Evolutionary conservation across 2,888 invertebrate species (phyloP).

Genomic region (Apamea epomidion): DNA sequence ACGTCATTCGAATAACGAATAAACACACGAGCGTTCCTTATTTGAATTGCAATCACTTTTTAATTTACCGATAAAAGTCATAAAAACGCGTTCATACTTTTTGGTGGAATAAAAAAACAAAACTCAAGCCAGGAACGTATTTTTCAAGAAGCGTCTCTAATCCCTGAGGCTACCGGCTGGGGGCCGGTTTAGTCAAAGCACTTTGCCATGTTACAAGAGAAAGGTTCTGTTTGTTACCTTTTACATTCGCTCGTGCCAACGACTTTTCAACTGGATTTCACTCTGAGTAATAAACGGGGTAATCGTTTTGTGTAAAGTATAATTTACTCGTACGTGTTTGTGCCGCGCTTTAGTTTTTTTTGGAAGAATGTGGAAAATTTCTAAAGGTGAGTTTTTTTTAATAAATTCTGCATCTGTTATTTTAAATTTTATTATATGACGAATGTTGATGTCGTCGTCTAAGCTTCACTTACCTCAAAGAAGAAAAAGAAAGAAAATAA

Average conservation of each 20-base stretch:
- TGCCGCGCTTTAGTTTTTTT: not conserved
- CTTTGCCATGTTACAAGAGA: constrained; percentile 58
- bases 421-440: not conserved
- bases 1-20: constrained; percentile 35
- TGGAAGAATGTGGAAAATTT: not conserved
- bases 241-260: constrained; percentile 63
- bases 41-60: constrained; percentile 36
- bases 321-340: constrained; percentile 12
- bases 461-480: not conserved
- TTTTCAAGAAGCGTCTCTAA: constrained; percentile 52
- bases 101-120: constrained; percentile 16
- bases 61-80: constrained; percentile 28
- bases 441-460: not conserved
- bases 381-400: not conserved
- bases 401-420: not conserved
- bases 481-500: too few relatives aligned
- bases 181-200: constrained; percentile 64
- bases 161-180: constrained; percentile 57
- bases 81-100: constrained; percentile 10
- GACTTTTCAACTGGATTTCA: constrained; percentile 63
- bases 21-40: constrained; percentile 36
- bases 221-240: constrained; percentile 61
- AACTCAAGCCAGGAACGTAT: constrained; percentile 41
- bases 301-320: constrained; percentile 39
- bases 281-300: constrained; percentile 55